Percentiles rank a stretch among this genome's conserved stretches.
Conservation (phyloP, 2,797 vertebrate species). For the Mormyrops boulengeri region DNA sequence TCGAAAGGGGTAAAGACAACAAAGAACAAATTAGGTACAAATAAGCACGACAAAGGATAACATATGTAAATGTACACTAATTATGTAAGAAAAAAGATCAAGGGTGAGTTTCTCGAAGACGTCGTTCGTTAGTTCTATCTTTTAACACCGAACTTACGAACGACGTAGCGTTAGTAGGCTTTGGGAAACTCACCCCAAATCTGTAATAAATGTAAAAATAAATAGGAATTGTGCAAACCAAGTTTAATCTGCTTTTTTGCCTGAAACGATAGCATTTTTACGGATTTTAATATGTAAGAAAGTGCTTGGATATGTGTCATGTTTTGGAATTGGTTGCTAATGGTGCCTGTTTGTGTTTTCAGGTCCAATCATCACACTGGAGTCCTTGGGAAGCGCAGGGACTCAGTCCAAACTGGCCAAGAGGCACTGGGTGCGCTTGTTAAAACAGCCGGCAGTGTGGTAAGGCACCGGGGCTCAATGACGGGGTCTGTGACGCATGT, state of each 20-base stretch:
- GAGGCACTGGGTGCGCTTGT: slow-evolving; percentile 81
- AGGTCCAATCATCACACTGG: slow-evolving; percentile 77
- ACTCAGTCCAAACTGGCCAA: slow-evolving; percentile 66
- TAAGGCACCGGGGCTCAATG: slow-evolving; percentile 56
- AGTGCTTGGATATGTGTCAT: not conserved
- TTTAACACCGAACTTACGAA: too few species aligned
- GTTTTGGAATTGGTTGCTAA: not conserved
- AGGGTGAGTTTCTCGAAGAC: too few species aligned
- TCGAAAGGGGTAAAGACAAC: not conserved
- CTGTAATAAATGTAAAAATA: not conserved
- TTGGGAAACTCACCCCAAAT: not conserved
- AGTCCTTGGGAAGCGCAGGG: slow-evolving; percentile 65
- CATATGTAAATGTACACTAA: not conserved
- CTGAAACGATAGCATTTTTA: not conserved
- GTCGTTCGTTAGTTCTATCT: too few species aligned
- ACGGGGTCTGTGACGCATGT: not conserved
- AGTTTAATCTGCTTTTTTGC: not conserved
- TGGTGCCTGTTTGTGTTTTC: slow-evolving; percentile 35
- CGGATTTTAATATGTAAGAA: not conserved
- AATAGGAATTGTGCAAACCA: not conserved
- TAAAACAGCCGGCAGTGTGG: slow-evolving; percentile 84
- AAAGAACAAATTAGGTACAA: not conserved
- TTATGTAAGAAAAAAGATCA: not conserved
- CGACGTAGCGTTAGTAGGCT: too few species aligned
- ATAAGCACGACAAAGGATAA: not conserved